Base-by-base conservation (phyloP, 2,888 invertebrate species). In the Clitarchus hookeri region DNA sequence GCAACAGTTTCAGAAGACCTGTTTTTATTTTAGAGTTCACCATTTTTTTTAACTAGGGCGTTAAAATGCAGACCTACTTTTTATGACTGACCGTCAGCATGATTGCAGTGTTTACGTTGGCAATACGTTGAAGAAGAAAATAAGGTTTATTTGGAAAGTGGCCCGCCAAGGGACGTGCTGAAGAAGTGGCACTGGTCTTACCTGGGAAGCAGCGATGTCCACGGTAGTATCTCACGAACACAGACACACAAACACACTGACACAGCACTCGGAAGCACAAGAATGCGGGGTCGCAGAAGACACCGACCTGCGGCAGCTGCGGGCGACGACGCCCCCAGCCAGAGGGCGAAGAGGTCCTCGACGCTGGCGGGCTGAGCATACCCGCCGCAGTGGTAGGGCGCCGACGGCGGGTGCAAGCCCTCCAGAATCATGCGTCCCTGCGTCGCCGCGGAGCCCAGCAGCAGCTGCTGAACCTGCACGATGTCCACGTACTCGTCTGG, bases 401-500 rank as follows among this genome's bases (percentile, higher is more conserved):
- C 84, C 27, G 90, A 88, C 44, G 90, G 89, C 26, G 90, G 90
- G 27, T 26, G 84, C 6, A 19, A 25, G 25, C 86, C 85, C 83
- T 87, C 86, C 12, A 85, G 65, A 23, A 87, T 84, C 85, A 86
- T 84, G 11, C 87, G 85, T 26, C 80, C 85, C 23, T 86, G 54
- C 19, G 27, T 13, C 27, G 53, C 85, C 53, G 25, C 65, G 27
- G 36, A n/a, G 89, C 94, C 94, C 91, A 96, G 93, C 89, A 96
- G 93, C 89, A 96, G 92, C 91, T 96, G 94, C 90, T 96, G 96
- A 91, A 96, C 96, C 91, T 96, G 96, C 87, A 96, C 94, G 90
- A 96, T 96, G 92, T 96, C 96, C 91, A 96, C 96, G 92, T 96
- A 96, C 92, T 96, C 96, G 92, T 95, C 90, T 90, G 82, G 82